Conservation (phyloP, 2,888 invertebrate genomes). For the Himalopsyche tibetana region DNA sequence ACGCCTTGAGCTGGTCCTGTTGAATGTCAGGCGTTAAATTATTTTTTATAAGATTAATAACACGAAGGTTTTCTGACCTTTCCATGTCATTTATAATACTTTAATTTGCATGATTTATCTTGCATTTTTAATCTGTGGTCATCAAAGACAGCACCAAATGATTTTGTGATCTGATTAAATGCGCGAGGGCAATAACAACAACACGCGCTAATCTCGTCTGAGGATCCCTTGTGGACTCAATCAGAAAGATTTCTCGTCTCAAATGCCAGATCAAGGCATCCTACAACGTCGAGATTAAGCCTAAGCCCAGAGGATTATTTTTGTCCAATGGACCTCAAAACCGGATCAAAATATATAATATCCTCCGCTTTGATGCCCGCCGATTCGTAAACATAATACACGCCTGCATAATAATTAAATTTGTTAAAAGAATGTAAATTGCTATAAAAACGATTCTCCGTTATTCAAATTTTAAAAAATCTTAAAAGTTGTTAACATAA, state of each 20-base stretch:
- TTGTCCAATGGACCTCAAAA: constrained; percentile 30
- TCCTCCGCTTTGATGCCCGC: constrained; percentile 28
- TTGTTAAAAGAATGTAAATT: constrained; percentile 30
- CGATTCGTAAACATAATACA: constrained; percentile 26
- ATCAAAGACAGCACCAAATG: background rate
- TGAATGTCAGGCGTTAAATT: background rate
- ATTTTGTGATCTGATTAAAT: constrained; percentile 15
- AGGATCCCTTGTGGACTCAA: constrained; percentile 57
- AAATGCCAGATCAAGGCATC: constrained; percentile 64
- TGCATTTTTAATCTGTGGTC: constrained; percentile 4
- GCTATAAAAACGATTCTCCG: background rate
- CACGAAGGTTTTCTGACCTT: background rate
- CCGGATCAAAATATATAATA: constrained; percentile 8
- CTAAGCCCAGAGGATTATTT: constrained; percentile 59
- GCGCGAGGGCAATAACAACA: constrained; percentile 59
- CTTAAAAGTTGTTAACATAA: too few species aligned
- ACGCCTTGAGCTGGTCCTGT: background rate
- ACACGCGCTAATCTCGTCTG: constrained; percentile 62
- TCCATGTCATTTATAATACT: constrained; percentile 23
- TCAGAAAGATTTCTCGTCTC: constrained; percentile 54
- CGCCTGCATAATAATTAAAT: constrained; percentile 3
- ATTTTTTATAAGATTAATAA: constrained; percentile 6
- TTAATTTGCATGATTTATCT: constrained; percentile 30
- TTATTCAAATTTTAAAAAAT: background rate
- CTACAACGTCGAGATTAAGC: constrained; percentile 61